Evolutionary conservation across 2,113 vertebrate species (phyloP), one percentile per base, ranked within the genome.

Genomic region (Struthidea cinerea): DNA sequence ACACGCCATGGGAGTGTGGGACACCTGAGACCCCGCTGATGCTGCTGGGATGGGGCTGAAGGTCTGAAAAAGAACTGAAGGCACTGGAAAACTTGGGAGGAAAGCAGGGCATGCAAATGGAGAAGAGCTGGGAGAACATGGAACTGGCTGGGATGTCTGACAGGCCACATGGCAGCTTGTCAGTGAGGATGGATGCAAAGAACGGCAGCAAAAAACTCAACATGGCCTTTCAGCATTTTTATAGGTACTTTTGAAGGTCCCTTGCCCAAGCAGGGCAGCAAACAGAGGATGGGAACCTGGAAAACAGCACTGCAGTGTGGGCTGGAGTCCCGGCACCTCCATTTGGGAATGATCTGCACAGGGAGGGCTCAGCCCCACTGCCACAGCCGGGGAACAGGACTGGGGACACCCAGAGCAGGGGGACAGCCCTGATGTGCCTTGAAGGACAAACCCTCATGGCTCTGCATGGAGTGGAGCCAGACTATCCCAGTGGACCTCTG

Each of bases 1-100:
- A 1, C 1, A 14, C 0, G 2, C n/a, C 1, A 0, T 4, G 35
- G 1, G 6, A 39, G 6, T 37, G 42, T 3, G 15, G 86, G 50
- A 78, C 69, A 69, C 32, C 44, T 1, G 6, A 63, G 63, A 16
- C 28, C 47, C 42, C 0, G 0, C 65, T 70, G 82, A 18, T 49
- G 65, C 46, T 52, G 59, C 64, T 91, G 73, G 69, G n/a, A n/a
- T 13, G 32, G 56, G 69, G 50, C n/a, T n/a, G 47, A 57, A 65
- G 11, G 41, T 33, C 64, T 73, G 68, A 55, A 32, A 78, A 70
- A 65, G 46, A 59, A 64, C 27, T 6, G 7, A 55, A 52, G 30
- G 35, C 63, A 42, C 30, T 44, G 39, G 64, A 57, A 81, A 82
- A 85, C 10, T 41, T 1, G 0, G 27, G 21, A 69, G 30, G 3